Conservation (phyloP, 2,797 vertebrate genomes). For the Clarias platycephalus region DNA sequence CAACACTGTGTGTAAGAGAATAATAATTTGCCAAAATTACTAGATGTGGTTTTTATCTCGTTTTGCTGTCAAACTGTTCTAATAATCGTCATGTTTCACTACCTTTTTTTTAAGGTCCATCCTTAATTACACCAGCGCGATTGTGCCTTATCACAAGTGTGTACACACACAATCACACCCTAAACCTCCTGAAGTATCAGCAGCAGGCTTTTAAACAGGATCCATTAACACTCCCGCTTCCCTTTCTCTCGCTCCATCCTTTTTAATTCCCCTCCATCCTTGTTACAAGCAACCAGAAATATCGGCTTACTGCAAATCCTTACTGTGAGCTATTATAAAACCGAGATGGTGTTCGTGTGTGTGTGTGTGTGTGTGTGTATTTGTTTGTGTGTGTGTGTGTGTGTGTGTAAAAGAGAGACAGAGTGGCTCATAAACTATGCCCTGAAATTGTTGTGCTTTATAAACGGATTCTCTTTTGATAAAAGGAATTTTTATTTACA, state of each 20-base stretch:
- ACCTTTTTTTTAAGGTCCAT: too few species aligned
- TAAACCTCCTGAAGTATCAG: not conserved
- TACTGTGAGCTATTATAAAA: not conserved
- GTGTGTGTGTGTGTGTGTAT: not conserved
- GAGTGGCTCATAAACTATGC: not conserved
- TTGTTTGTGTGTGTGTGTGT: not conserved
- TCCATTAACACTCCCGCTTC: not conserved
- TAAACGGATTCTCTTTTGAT: not conserved
- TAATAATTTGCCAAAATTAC: too few species aligned
- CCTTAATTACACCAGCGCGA: too few species aligned
- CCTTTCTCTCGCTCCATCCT: not conserved
- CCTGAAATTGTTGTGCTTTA: not conserved
- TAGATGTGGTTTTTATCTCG: too few species aligned
- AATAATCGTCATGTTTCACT: too few species aligned
- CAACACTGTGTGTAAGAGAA: too few species aligned
- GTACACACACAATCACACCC: not conserved
- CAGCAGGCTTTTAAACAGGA: not conserved
- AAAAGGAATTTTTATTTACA: not conserved
- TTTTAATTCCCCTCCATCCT: not conserved
- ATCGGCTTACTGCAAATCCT: conserved; percentile 1
- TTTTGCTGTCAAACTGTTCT: too few species aligned
- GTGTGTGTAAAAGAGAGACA: not conserved
- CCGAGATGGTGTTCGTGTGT: not conserved
- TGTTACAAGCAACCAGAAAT: not conserved
- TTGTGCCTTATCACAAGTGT: too few species aligned